Conservation (phyloP, 1,140 invertebrate species). For the Polypedilum vanderplanki region DNA sequence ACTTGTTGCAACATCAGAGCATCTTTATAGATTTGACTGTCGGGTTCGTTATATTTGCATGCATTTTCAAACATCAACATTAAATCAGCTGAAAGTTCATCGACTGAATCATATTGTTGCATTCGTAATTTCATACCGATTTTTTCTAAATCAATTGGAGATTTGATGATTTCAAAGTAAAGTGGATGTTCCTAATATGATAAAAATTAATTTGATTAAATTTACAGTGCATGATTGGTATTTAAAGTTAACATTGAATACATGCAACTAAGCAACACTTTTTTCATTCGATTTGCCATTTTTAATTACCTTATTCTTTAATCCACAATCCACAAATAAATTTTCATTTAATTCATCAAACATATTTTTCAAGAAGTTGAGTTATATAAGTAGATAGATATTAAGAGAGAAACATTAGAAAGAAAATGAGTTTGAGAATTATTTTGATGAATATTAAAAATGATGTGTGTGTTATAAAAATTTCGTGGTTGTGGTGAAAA, state of each 20-base stretch:
- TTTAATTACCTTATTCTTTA: constrained; percentile 31
- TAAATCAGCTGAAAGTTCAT: constrained; percentile 88
- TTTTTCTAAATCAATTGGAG: constrained; percentile 94
- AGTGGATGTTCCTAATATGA: constrained; percentile 78
- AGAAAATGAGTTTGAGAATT: neutral
- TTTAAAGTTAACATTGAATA: neutral
- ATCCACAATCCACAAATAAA: constrained; percentile 26
- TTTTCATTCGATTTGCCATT: neutral
- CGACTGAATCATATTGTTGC: constrained; percentile 71
- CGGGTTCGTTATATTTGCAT: constrained; percentile 98
- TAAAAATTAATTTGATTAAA: constrained; percentile 28
- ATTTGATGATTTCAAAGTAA: constrained; percentile 97
- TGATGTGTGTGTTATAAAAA: neutral
- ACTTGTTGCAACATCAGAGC: constrained; percentile 87
- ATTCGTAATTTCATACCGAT: constrained; percentile 84
- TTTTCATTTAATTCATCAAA: neutral
- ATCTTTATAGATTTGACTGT: constrained; percentile 98
- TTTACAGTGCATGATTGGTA: neutral
- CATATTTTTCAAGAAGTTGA: neutral
- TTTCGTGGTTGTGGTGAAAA: neutral
- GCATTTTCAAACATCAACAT: constrained; percentile 98
- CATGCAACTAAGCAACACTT: neutral
- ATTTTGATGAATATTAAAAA: neutral
- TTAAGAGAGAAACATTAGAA: constrained; percentile 16
- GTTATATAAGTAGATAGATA: neutral